Percentiles rank a stretch among this genome's conserved stretches.
These are phyloP conservation scores for Carcharodon carcharias DNA, from an alignment of 2,797 vertebrate genomes.

Conservation along the genomic window DNA sequence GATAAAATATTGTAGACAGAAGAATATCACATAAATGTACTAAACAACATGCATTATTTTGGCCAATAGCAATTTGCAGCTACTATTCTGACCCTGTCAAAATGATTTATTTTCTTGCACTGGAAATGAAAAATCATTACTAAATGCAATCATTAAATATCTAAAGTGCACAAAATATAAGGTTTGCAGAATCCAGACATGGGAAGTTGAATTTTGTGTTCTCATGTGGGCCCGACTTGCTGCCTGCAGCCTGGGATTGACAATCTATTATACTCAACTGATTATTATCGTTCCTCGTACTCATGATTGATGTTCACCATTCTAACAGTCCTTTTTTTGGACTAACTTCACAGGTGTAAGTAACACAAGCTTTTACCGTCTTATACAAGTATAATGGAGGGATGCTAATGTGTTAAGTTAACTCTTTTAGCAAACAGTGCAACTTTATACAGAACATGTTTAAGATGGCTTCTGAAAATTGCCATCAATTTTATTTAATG, in stretches of 20 bases:
- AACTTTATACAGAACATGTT: background rate
- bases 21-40: background rate
- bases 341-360: background rate
- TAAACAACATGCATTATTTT: background rate
- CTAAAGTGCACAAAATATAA: background rate
- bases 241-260: background rate
- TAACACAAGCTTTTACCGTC: background rate
- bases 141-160: background rate
- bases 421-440: too few species aligned
- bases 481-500: background rate
- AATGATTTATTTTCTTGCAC: background rate
- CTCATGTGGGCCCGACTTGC: background rate
- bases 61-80: background rate
- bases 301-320: background rate
- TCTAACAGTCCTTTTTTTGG: background rate
- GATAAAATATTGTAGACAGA: background rate
- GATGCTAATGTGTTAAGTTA: too few species aligned
- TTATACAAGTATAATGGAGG: background rate
- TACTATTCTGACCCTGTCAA: background rate
- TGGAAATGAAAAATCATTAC: background rate
- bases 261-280: background rate
- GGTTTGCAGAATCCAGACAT: too few species aligned
- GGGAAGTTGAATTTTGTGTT: background rate
- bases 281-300: background rate
- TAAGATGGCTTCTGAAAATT: background rate